A percentile compares a stretch with the other conserved stretches of the same genome.
Conservation (phyloP, 2,113 vertebrate genomes). For the Apteryx owenii region DNA sequence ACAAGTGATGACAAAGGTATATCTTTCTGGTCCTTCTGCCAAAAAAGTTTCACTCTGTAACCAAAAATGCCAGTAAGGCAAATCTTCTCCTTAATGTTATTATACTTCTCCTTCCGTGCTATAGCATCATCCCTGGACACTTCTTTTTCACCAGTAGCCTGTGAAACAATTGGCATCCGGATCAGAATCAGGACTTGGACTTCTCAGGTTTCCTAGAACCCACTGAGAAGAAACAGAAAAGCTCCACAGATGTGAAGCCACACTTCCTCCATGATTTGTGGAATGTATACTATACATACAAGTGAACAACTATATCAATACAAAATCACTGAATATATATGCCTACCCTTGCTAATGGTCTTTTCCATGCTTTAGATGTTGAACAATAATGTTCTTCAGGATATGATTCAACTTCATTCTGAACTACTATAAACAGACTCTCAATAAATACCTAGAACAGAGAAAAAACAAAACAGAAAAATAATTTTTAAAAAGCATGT, state of each 20-base stretch:
- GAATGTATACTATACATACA: background rate
- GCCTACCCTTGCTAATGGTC: background rate
- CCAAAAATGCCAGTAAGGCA: background rate
- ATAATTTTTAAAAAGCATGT: background rate
- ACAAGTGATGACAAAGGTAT: background rate
- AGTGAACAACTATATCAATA: background rate
- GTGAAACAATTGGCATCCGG: background rate
- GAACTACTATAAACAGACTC: background rate
- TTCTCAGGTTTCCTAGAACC: background rate
- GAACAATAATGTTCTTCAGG: background rate
- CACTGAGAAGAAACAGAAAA: background rate
- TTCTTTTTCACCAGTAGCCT: background rate
- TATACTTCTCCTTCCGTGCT: background rate
- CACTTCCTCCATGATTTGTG: background rate
- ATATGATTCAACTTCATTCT: background rate
- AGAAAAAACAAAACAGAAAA: background rate
- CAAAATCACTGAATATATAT: background rate
- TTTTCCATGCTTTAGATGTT: background rate
- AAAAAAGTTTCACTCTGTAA: background rate
- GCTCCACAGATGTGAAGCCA: background rate
- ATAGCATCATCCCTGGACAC: background rate
- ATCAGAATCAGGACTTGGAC: background rate
- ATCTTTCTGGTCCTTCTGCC: background rate
- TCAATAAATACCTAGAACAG: background rate
- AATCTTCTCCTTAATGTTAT: background rate